These are phyloP conservation scores for Andrena praecox DNA, from an alignment of 2,888 invertebrate genomes.

Conservation along the genomic window DNA sequence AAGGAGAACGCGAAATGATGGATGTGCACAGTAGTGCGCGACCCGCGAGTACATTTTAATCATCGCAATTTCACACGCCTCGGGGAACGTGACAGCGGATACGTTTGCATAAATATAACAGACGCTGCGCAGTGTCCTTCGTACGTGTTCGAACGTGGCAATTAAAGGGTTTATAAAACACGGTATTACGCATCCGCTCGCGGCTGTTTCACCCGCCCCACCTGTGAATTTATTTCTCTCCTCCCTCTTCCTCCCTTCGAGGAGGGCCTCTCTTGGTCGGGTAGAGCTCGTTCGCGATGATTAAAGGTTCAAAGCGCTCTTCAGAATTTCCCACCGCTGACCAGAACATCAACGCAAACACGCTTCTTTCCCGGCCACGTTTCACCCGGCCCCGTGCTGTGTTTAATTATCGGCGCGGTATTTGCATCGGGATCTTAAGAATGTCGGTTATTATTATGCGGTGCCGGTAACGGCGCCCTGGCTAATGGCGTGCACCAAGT, in stretches of 20 bases:
- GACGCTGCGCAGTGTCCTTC: slow-evolving; percentile 10
- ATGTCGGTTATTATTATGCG: slow-evolving; percentile 70
- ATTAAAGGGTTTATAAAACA: slow-evolving; percentile 60
- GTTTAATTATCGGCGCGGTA: slow-evolving; percentile 67
- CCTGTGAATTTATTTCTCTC: slow-evolving; percentile 17
- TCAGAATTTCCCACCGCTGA: slow-evolving; percentile 1
- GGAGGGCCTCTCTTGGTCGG: neutral
- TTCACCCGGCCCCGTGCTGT: neutral
- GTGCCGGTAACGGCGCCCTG: slow-evolving; percentile 51
- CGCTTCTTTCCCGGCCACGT: slow-evolving; percentile 7
- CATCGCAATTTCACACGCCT: slow-evolving; percentile 51
- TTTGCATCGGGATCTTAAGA: slow-evolving; percentile 66
- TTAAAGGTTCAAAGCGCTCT: slow-evolving; percentile 18
- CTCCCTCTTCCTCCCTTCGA: neutral
- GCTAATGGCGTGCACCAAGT: slow-evolving; percentile 47
- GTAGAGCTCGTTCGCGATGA: slow-evolving; percentile 17
- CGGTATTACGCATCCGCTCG: slow-evolving; percentile 47
- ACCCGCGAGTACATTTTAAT: slow-evolving; percentile 55
- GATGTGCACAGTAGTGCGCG: neutral
- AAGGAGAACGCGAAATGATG: slow-evolving; percentile 4
- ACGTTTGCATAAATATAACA: slow-evolving; percentile 51
- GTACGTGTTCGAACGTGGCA: slow-evolving; percentile 51
- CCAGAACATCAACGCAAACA: slow-evolving; percentile 4
- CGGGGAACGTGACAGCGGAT: slow-evolving; percentile 47
- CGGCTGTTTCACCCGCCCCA: slow-evolving; percentile 12